Conservation (phyloP, 2,113 vertebrate species). For the Echinops telfairi region DNA sequence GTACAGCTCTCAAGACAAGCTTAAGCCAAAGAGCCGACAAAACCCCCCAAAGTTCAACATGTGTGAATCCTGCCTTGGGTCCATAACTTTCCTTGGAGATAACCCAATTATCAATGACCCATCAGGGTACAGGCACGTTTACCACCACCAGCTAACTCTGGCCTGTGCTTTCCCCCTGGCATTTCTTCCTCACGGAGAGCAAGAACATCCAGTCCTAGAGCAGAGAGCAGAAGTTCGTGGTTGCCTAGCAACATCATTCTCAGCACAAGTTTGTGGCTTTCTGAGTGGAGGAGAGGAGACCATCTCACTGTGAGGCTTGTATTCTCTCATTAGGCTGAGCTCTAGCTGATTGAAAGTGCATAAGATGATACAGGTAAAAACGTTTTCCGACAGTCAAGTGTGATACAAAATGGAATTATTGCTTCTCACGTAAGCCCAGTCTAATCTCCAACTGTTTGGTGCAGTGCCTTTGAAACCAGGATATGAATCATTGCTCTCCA, state of each 20-base stretch:
- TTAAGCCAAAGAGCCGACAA: not conserved
- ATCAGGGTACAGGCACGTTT: not conserved
- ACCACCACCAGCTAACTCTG: not conserved
- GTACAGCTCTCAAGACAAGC: not conserved
- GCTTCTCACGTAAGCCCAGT: conserved; percentile 64
- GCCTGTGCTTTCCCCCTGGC: conserved; percentile 24
- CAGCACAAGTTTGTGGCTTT: conserved; percentile 62
- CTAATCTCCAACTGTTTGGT: conserved; percentile 5
- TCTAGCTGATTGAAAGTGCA: conserved; percentile 50
- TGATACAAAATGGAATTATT: conserved; percentile 58
- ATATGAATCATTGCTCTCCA: conserved; percentile 66
- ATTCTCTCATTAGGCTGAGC: conserved; percentile 61
- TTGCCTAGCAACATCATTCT: conserved; percentile 78
- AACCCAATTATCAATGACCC: not conserved
- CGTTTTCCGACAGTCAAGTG: conserved; percentile 44
- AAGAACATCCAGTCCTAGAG: conserved; percentile 55
- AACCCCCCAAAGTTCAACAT: not conserved
- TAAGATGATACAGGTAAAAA: conserved; percentile 47
- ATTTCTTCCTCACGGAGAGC: conserved; percentile 40
- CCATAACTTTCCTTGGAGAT: not conserved
- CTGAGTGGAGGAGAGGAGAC: not conserved
- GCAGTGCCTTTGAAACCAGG: conserved; percentile 45
- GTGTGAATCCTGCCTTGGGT: not conserved
- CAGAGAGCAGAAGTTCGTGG: conserved; percentile 61
- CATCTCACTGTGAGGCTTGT: conserved; percentile 30